These are phyloP conservation scores for Lapara coniferarum DNA, from an alignment of 2,888 invertebrate genomes.

Conservation along the genomic window DNA sequence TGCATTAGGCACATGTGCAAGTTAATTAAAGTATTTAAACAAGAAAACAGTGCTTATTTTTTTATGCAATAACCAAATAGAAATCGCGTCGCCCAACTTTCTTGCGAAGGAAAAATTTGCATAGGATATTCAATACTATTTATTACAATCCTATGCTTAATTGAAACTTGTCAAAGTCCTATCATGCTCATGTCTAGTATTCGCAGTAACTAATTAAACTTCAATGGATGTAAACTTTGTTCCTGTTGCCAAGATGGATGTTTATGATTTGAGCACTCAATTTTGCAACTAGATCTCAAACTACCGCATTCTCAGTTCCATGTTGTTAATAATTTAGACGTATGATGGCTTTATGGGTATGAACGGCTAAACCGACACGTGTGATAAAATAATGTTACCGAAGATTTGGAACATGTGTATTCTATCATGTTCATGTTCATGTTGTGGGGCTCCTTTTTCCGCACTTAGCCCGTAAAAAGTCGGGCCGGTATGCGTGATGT, in stretches of 20 bases:
- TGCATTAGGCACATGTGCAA: no score
- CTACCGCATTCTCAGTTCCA: slow-evolving; percentile 9
- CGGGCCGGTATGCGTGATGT: no score
- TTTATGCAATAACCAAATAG: no score
- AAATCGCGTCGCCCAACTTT: slow-evolving; percentile 35
- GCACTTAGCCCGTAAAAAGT: no score
- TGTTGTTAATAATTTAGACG: slow-evolving; percentile 9
- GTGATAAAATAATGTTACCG: no score
- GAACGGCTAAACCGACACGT: no score
- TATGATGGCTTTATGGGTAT: background rate
- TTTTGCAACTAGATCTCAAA: background rate
- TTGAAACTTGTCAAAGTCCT: slow-evolving; percentile 6
- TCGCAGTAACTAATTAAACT: slow-evolving; percentile 24
- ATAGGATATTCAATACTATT: slow-evolving; percentile 33
- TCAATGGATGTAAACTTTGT: slow-evolving; percentile 18
- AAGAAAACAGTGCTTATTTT: no score
- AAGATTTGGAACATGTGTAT: no score
- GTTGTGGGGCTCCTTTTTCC: no score
- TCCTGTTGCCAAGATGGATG: slow-evolving; percentile 14
- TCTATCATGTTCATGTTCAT: no score
- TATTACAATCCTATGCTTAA: background rate
- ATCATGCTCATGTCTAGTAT: slow-evolving; percentile 1
- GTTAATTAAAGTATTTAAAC: no score
- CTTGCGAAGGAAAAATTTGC: slow-evolving; percentile 34
- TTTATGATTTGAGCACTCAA: slow-evolving; percentile 22